Conservation (phyloP, 1,140 invertebrate species). For the Zaprionus lachaisei region DNA sequence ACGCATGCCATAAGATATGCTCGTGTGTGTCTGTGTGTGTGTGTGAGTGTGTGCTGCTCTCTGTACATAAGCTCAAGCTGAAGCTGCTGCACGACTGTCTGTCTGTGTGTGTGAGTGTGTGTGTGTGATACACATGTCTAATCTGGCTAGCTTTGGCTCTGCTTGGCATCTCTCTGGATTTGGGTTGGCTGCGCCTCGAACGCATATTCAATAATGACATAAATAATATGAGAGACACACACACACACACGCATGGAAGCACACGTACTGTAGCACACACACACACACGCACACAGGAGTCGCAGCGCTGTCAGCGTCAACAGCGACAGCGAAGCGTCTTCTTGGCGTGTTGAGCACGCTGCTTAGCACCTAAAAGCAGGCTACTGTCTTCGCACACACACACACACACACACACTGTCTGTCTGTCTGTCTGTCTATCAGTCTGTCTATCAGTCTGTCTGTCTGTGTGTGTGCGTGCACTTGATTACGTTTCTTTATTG, state of each 20-base stretch:
- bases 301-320: not conserved
- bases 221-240: conserved; percentile 58
- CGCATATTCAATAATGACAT: conserved; percentile 83
- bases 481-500: conserved; percentile 70
- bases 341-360: conserved; percentile 55
- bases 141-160: conserved; percentile 25
- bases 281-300: conserved; percentile 4
- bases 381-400: conserved; percentile 61
- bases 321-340: not conserved
- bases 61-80: conserved; percentile 41
- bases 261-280: not conserved
- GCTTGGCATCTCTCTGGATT: conserved; percentile 45
- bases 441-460: not conserved
- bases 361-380: conserved; percentile 82
- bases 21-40: conserved; percentile 16
- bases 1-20: conserved; percentile 66
- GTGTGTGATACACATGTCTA: conserved; percentile 66
- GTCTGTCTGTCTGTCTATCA: conserved; percentile 5
- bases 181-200: conserved; percentile 69
- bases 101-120: conserved; percentile 18
- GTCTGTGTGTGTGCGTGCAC: conserved; percentile 60
- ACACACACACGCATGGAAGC: conserved; percentile 13
- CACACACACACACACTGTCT: not conserved
- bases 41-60: conserved; percentile 27
- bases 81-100: conserved; percentile 7